Base-by-base conservation (phyloP, 2,888 invertebrate species). In the Tholera decimalis region DNA sequence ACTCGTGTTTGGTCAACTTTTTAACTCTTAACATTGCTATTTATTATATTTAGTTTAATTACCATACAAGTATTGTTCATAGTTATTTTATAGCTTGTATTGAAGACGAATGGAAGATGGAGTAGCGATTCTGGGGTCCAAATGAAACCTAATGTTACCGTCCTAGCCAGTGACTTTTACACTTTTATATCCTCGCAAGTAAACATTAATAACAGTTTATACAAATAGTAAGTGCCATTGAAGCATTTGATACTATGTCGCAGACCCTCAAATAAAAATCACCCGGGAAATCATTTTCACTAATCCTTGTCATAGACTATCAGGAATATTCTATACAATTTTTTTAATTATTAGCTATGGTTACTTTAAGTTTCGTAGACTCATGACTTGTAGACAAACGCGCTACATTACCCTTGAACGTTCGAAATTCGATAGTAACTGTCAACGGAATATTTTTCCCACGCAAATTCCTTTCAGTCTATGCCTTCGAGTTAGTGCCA, bases 61-160 rank as follows among this genome's bases (percentile, higher is more conserved):
- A 94, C 92, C 93, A 91, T 91, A 90, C 85, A 92, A 94, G 94
- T 94, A 94, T 94, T 94, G 89, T 92, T 88, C 79, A 87, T 88
- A 85, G 85, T 85, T 87, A 85, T 86, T 87, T 82, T 88, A 85
- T 83, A 88, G 89, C 85, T 91, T 90, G 84, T 88, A 84, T 72
- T 82, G 81, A 86, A 85, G 90, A 92, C 73, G 92, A 76, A 82
- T 91, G 89, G 88, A 90, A 86, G 55, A 35, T 68, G 86, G 73
- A 61, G 72, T 79, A 82, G 76, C 74, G 82, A 72, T 82, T 83
- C 74, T 84, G 69, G 88, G 90, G 88, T 89, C 89, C 90, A 90
- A 89, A 80, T 78, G 75, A 83, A 81, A 79, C 51, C 56, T 67
- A 84, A 88, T 87, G 89, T 92, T 91, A 91, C 92, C 93, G 93